Evolutionary conservation across 2,888 invertebrate species (phyloP), one percentile per base, ranked within the genome.

Genomic region (Griposia aprilina): DNA sequence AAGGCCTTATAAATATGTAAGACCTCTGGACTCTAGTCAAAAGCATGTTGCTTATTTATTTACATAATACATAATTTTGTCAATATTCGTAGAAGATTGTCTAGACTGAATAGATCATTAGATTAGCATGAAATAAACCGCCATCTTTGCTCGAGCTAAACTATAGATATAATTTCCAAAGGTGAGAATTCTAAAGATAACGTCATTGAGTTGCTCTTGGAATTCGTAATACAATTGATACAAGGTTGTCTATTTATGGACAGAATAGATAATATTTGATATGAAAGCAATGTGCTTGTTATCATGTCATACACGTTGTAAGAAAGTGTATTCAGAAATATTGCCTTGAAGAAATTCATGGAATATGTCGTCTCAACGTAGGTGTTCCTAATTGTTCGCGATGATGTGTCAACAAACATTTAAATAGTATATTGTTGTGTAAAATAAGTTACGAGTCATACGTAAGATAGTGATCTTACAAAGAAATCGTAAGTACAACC

Each of bases 1-100:
- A 81, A 82, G 41, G 57, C 55, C 83, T 85, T 85, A 89, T 89
- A 85, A 88, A 87, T 88, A 89, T 88, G 85, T 83, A 88, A 74
- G 71, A 65, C 73, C 45, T 69, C 62, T 78, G 82, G 78, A 83
- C 80, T 80, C 66, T 81, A 83, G 77, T 82, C 80, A 68, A 82
- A 85, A 85, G 75, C 74, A 84, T 84, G 73, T 81, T 83, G 45
- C 74, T 55, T 78, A 87, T 90, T 89, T 83, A 84, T 88, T 85
- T 90, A 86, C 84, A 89, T 89, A 86, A 83, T 83, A 72, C 79
- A 89, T 80, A 79, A 83, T 67, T 75, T 70, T 68, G 84, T 80
- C 83, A 81, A 86, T 84, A 83, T 75, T 66, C 26, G 57, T 66
- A 45, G 13, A 69, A 75, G 7, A 63, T 26, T 11, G 75, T 74